A percentile compares a stretch with the other conserved stretches of the same genome.
These are phyloP conservation scores for Podarcis muralis DNA, from an alignment of 2,113 vertebrate genomes.

Conservation along the genomic window DNA sequence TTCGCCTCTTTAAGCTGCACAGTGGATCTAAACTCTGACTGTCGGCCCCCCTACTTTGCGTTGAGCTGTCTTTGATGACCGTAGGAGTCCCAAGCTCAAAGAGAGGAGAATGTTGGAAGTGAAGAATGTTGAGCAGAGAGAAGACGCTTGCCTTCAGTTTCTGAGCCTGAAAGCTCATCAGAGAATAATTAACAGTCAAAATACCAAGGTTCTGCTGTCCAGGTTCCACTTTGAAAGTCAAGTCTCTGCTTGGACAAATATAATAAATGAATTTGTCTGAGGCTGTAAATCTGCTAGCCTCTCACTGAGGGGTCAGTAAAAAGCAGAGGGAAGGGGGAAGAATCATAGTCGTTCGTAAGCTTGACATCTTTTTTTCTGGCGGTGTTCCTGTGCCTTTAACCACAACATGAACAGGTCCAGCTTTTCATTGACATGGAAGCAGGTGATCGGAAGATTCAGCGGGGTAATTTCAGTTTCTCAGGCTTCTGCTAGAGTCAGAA, in stretches of 20 bases:
- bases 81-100: slow-evolving; percentile 63
- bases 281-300: slow-evolving; percentile 11
- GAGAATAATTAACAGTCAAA: slow-evolving; percentile 66
- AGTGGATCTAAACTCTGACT: slow-evolving; percentile 56
- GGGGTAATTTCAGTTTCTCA: neutral
- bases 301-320: slow-evolving; percentile 60
- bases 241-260: slow-evolving; percentile 46
- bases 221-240: slow-evolving; percentile 57
- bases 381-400: neutral
- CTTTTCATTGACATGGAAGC: neutral
- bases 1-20: slow-evolving; percentile 33
- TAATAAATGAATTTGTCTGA: slow-evolving; percentile 47
- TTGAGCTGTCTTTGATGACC: slow-evolving; percentile 65
- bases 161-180: slow-evolving; percentile 57
- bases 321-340: slow-evolving; percentile 47
- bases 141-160: slow-evolving; percentile 45
- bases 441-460: neutral
- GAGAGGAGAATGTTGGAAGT: slow-evolving; percentile 60
- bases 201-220: slow-evolving; percentile 51
- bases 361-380: neutral
- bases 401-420: neutral
- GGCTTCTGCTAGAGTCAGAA: neutral
- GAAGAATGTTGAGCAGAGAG: slow-evolving; percentile 53
- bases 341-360: neutral
- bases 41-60: slow-evolving; percentile 44